Evolutionary conservation across 2,113 vertebrate species (phyloP).

Genomic region (Pseudopipra pipra): DNA sequence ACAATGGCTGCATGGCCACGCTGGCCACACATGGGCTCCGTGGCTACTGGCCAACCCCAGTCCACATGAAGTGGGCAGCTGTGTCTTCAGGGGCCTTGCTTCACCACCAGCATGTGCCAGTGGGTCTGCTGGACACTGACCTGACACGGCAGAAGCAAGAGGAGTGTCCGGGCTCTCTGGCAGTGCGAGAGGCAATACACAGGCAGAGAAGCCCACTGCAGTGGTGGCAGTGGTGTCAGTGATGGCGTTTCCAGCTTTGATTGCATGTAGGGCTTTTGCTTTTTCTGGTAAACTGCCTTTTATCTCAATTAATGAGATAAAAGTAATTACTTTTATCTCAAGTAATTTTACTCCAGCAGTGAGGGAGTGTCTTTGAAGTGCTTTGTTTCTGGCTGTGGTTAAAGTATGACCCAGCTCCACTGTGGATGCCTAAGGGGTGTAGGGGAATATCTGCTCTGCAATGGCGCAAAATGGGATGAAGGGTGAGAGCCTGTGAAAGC

Average conservation of each 20-base stretch:
- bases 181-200: not conserved
- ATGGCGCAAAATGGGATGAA: not conserved
- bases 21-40: not conserved
- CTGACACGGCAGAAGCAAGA: not conserved
- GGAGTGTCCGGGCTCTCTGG: not conserved
- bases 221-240: not conserved
- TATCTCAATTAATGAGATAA: not conserved
- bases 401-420: accelerated
- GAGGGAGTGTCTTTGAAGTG: not conserved
- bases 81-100: not conserved
- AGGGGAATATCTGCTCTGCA: not conserved
- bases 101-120: not conserved
- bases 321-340: no score
- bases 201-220: not conserved
- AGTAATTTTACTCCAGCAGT: not conserved
- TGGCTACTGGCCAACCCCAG: not conserved
- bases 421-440: not conserved
- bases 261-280: not conserved
- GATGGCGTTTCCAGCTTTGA: not conserved
- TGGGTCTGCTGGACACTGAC: not conserved
- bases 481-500: not conserved
- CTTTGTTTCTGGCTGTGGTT: not conserved
- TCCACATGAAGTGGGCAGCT: not conserved
- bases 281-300: not conserved
- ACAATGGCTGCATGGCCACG: not conserved